phyloP scores from a whole-genome alignment of 1,140 invertebrate species.

The Melanaphis sacchari region DNA sequence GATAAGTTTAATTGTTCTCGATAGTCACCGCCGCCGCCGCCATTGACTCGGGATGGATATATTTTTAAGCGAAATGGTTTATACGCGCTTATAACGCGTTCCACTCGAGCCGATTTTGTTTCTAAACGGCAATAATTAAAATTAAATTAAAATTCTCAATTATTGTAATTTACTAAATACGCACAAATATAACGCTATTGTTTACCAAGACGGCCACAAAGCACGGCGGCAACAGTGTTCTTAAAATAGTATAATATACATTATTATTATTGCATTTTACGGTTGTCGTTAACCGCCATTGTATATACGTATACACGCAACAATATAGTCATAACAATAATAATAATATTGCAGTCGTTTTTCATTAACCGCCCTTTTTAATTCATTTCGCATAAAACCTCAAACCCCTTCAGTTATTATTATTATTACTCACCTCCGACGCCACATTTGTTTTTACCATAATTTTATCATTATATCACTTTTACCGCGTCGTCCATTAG shows the following conservation, averaged over 20 bases:
- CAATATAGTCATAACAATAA: not conserved
- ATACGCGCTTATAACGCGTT: not conserved
- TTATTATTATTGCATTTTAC: constrained; percentile 1
- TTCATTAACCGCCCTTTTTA: constrained; percentile 19
- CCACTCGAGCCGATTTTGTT: not conserved
- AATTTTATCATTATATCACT: not conserved
- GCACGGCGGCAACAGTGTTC: not conserved
- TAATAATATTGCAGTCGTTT: constrained; percentile 2
- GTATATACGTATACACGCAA: not conserved
- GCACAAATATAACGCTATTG: not conserved
- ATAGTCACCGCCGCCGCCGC: not conserved
- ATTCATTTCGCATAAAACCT: not conserved
- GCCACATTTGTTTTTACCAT: not conserved
- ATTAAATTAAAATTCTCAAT: constrained; percentile 1
- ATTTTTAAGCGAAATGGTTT: not conserved
- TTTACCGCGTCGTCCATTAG: not conserved
- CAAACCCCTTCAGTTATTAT: not conserved
- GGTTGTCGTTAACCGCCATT: not conserved
- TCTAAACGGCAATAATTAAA: constrained; percentile 10
- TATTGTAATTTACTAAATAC: not conserved
- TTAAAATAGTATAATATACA: not conserved
- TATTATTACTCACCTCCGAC: not conserved
- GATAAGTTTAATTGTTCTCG: constrained; percentile 41
- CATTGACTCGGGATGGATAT: not conserved
- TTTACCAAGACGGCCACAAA: not conserved